Percentiles rank a stretch among this genome's conserved stretches.
phyloP scores from a whole-genome alignment of 1,140 invertebrate genomes.

The Drosophila takahashii region DNA sequence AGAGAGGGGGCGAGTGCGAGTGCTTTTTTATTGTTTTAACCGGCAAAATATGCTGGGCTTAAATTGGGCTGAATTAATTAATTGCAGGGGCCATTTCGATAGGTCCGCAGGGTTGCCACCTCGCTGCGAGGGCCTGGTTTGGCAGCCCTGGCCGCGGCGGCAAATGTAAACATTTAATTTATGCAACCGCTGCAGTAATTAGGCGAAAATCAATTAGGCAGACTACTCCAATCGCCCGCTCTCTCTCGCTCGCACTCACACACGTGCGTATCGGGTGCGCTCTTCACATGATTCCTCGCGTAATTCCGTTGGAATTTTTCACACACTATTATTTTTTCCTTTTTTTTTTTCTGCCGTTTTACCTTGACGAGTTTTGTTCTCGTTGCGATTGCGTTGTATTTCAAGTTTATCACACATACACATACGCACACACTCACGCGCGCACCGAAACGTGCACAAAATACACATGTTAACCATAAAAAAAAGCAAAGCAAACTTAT shows the following conservation, averaged over 20 bases:
- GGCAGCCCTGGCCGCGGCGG: slow-evolving; percentile 50
- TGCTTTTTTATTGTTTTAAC: slow-evolving; percentile 33
- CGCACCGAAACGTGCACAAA: slow-evolving; percentile 19
- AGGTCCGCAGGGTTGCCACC: slow-evolving; percentile 53
- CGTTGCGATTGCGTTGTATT: slow-evolving; percentile 66
- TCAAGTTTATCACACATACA: slow-evolving; percentile 71
- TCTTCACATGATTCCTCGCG: slow-evolving; percentile 61
- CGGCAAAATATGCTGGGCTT: slow-evolving; percentile 20
- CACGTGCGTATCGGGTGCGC: slow-evolving; percentile 34
- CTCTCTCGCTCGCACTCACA: slow-evolving; percentile 17
- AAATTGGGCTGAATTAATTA: slow-evolving; percentile 14
- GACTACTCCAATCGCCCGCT: slow-evolving; percentile 11
- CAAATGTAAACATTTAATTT: slow-evolving; percentile 78
- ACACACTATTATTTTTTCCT: slow-evolving; percentile 51
- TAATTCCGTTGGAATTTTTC: slow-evolving; percentile 77
- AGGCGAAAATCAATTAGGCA: slow-evolving; percentile 48
- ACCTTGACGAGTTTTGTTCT: slow-evolving; percentile 78
- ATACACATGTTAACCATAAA: slow-evolving; percentile 49
- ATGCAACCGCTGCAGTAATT: slow-evolving; percentile 57
- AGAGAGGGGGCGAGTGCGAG: slow-evolving; percentile 6
- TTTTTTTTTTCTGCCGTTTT: slow-evolving; percentile 49
- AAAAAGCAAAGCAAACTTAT: slow-evolving; percentile 17
- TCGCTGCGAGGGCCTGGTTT: slow-evolving; percentile 10
- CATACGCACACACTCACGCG: slow-evolving; percentile 29
- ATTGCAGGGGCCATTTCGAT: slow-evolving; percentile 10